Conservation (phyloP, 1,140 invertebrate genomes). For the Eurytemora carolleeae region DNA sequence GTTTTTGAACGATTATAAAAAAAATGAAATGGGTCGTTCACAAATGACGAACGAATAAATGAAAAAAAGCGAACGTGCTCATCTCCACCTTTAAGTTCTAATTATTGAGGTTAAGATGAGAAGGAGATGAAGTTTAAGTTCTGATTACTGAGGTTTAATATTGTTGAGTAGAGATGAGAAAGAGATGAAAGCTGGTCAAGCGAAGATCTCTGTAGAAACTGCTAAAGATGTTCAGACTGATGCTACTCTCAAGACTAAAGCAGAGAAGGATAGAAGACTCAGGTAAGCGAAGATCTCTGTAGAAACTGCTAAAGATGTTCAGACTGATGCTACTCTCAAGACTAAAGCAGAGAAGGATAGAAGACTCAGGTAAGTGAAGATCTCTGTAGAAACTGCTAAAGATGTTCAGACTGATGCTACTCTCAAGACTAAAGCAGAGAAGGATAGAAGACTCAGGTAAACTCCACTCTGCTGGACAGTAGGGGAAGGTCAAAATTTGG, state of each 20-base stretch:
- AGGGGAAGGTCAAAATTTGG: too few relatives aligned
- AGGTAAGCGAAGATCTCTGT: neutral
- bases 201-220: conserved; percentile 88
- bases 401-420: conserved; percentile 89
- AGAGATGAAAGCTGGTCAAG: conserved; percentile 84
- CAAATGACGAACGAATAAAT: too few relatives aligned
- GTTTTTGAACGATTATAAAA: too few relatives aligned
- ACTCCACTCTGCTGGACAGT: too few relatives aligned
- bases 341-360: conserved; percentile 43
- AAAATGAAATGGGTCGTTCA: too few relatives aligned
- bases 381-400: conserved; percentile 28
- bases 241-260: conserved; percentile 87
- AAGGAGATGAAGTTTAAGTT: too few relatives aligned
- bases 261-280: neutral
- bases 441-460: neutral
- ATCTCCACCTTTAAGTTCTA: too few relatives aligned
- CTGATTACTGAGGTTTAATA: too few relatives aligned
- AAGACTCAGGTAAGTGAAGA: neutral
- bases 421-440: conserved; percentile 61
- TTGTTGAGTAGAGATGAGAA: conserved; percentile 86
- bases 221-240: conserved; percentile 85
- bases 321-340: conserved; percentile 85
- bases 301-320: conserved; percentile 48
- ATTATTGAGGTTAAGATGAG: too few relatives aligned
- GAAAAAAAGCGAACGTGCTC: too few relatives aligned